A percentile compares a stretch with the other conserved stretches of the same genome.
phyloP scores from a whole-genome alignment of 30 jellyfish, hydroid and myxozoan species.

The Aurelia coerulea region DNA sequence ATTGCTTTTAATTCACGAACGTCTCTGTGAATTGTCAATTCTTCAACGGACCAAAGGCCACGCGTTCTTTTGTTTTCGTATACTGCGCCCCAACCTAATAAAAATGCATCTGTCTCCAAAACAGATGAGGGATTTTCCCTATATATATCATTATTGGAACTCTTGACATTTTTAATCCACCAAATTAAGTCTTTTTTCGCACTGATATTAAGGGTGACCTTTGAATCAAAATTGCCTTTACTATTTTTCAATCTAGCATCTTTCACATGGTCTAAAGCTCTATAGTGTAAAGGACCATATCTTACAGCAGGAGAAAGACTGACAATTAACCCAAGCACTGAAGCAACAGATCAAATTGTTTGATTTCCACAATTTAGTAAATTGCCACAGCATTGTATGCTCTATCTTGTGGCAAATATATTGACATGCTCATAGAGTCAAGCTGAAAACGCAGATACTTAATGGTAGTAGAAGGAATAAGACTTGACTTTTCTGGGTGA shows the following conservation, averaged over 20 bases:
- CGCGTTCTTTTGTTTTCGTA: not conserved
- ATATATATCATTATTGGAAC: conserved; percentile 6
- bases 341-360: too few species aligned
- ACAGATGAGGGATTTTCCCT: not conserved
- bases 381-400: too few species aligned
- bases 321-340: not conserved
- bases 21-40: conserved; percentile 9
- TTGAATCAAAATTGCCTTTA: conserved; percentile 28
- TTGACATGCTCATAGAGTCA: too few species aligned
- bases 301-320: conserved; percentile 32
- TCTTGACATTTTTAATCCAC: conserved; percentile 37
- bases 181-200: conserved; percentile 34
- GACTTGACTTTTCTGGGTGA: conserved; percentile 17
- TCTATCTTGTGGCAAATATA: too few species aligned
- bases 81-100: conserved; percentile 65
- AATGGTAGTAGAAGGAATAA: conserved; percentile 1
- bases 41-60: conserved; percentile 6
- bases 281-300: conserved; percentile 42
- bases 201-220: not conserved
- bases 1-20: conserved; percentile 23
- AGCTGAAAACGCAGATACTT: not conserved
- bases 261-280: conserved; percentile 43
- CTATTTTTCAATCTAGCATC: conserved; percentile 7
- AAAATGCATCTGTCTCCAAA: conserved; percentile 7
- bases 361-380: too few species aligned